phyloP scores from a whole-genome alignment of 2,888 invertebrate species.

The Sarcophaga variegata region DNA sequence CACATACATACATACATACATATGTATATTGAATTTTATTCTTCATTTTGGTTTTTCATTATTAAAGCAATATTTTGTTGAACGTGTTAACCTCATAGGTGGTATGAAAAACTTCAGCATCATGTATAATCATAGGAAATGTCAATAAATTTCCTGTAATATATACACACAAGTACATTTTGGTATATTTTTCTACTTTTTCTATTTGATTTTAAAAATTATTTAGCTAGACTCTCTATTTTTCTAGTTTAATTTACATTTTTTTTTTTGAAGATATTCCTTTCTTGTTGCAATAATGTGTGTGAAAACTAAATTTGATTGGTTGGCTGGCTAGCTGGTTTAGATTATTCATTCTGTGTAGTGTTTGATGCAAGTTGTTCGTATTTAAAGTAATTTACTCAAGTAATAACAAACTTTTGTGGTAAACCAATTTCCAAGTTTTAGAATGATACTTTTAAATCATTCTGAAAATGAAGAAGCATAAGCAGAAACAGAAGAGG shows the following conservation, averaged over 20 bases:
- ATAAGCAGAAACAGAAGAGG: background rate
- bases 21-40: background rate
- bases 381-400: constrained; percentile 64
- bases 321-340: background rate
- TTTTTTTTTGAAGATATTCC: background rate
- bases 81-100: constrained; percentile 32
- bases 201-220: constrained; percentile 42
- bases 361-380: constrained; percentile 41
- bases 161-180: constrained; percentile 1
- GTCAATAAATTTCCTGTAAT: constrained; percentile 59
- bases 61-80: constrained; percentile 15
- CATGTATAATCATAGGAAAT: constrained; percentile 48
- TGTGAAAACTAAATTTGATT: background rate
- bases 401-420: constrained; percentile 70
- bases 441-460: constrained; percentile 65
- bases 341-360: background rate
- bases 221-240: constrained; percentile 45
- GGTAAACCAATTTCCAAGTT: constrained; percentile 68
- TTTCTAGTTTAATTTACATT: constrained; percentile 36
- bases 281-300: constrained; percentile 22
- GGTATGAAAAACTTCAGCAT: background rate
- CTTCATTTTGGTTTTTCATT: background rate
- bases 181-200: constrained; percentile 4
- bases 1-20: background rate
- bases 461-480: constrained; percentile 44